These are phyloP conservation scores for Vanessa cardui DNA, from an alignment of 2,888 invertebrate genomes.

Conservation along the genomic window DNA sequence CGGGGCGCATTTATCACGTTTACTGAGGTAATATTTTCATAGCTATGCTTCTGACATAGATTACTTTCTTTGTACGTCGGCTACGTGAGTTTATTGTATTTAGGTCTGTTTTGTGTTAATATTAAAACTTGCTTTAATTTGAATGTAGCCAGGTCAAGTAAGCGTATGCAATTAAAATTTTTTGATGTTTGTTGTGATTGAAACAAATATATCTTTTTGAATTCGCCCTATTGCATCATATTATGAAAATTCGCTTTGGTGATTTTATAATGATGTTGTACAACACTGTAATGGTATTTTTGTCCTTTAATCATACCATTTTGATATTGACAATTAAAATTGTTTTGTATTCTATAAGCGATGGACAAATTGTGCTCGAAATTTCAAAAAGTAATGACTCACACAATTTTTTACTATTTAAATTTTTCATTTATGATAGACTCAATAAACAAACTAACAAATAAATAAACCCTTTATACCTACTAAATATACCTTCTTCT, in stretches of 20 bases:
- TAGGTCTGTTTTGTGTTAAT: slow-evolving; percentile 39
- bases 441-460: no score
- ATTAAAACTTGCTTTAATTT: slow-evolving; percentile 38
- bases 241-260: neutral
- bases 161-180: slow-evolving; percentile 25
- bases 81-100: slow-evolving; percentile 42
- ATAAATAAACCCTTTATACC: no score
- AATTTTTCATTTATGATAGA: no score
- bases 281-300: no score
- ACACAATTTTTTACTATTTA: no score
- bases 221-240: neutral
- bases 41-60: slow-evolving; percentile 71
- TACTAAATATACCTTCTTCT: no score
- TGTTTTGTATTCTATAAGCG: no score
- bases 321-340: neutral
- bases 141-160: slow-evolving; percentile 26
- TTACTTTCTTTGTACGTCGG: slow-evolving; percentile 64
- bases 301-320: no score
- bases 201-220: neutral
- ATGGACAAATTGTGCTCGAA: no score
- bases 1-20: slow-evolving; percentile 68
- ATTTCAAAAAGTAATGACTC: no score
- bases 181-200: neutral
- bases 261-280: no score
- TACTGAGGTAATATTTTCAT: slow-evolving; percentile 68